phyloP scores from a whole-genome alignment of 2,797 vertebrate species.

The Chromobotia macracanthus region DNA sequence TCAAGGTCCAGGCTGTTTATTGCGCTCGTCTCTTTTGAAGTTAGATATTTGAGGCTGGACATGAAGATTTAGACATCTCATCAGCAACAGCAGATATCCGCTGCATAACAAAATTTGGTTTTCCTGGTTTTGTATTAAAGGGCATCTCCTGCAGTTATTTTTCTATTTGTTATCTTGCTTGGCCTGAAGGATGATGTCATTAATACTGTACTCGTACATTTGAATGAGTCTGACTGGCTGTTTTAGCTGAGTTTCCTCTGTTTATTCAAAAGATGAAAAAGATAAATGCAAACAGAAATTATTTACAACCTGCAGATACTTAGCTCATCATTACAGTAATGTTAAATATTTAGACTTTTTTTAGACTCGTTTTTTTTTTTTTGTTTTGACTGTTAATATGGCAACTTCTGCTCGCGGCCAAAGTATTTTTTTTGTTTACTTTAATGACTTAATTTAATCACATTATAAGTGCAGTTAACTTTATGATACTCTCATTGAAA shows the following conservation, averaged over 20 bases:
- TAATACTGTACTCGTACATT: constrained; percentile 12
- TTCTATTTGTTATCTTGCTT: constrained; percentile 19
- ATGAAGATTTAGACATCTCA: constrained; percentile 31
- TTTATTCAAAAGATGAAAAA: neutral
- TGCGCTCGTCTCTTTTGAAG: constrained; percentile 42
- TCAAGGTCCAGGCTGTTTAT: neutral
- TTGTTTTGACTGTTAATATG: constrained; percentile 10
- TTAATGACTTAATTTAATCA: neutral
- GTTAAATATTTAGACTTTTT: constrained; percentile 22
- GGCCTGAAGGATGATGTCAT: constrained; percentile 19
- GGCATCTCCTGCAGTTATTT: neutral
- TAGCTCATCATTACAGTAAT: constrained; percentile 22
- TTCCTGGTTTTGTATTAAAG: neutral
- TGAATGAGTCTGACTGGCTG: neutral
- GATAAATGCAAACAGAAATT: constrained; percentile 7
- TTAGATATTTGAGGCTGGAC: constrained; percentile 31
- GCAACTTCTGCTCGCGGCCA: neutral
- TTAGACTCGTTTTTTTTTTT: too few species aligned
- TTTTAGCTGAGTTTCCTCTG: constrained; percentile 1
- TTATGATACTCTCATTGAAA: neutral
- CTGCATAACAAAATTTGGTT: constrained; percentile 25
- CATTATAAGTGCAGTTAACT: neutral
- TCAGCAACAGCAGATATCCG: constrained; percentile 29
- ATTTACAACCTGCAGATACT: constrained; percentile 11
- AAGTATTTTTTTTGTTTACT: neutral